Evolutionary conservation across 2,113 vertebrate species (phyloP).

Genomic region (Heterotilapia buettikoferi): DNA sequence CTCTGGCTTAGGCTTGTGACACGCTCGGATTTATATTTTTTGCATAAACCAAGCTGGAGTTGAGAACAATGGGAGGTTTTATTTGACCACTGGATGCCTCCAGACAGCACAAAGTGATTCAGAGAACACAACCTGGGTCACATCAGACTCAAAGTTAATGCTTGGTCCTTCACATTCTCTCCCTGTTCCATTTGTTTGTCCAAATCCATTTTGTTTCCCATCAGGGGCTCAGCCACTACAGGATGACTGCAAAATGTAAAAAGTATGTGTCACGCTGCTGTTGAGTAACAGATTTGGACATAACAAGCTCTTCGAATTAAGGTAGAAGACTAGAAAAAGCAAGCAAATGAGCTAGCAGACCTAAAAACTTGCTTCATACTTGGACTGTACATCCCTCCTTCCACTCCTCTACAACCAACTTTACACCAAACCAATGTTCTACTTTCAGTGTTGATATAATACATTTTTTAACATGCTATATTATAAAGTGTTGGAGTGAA

Average conservation of each 20-base stretch:
- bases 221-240: not conserved
- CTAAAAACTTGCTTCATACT: not conserved
- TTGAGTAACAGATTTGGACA: not conserved
- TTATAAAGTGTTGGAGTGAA: not conserved
- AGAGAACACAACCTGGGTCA: not conserved
- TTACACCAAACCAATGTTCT: not conserved
- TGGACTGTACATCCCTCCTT: slow-evolving; percentile 4
- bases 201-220: not conserved
- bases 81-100: not conserved
- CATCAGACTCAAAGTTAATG: not conserved
- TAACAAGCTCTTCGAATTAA: not conserved
- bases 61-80: not conserved
- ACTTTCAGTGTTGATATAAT: not conserved
- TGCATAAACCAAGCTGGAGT: not conserved
- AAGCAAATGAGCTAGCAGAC: slow-evolving; percentile 1
- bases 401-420: not conserved
- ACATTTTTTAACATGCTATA: not conserved
- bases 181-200: not conserved
- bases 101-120: not conserved
- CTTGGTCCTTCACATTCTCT: slow-evolving; percentile 3
- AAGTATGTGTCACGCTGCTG: not conserved
- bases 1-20: not conserved
- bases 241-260: not conserved
- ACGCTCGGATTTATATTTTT: not conserved
- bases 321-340: slow-evolving; percentile 1